Conservation (phyloP, 2,113 vertebrate species). For the Brachyhypopomus gauderio region DNA sequence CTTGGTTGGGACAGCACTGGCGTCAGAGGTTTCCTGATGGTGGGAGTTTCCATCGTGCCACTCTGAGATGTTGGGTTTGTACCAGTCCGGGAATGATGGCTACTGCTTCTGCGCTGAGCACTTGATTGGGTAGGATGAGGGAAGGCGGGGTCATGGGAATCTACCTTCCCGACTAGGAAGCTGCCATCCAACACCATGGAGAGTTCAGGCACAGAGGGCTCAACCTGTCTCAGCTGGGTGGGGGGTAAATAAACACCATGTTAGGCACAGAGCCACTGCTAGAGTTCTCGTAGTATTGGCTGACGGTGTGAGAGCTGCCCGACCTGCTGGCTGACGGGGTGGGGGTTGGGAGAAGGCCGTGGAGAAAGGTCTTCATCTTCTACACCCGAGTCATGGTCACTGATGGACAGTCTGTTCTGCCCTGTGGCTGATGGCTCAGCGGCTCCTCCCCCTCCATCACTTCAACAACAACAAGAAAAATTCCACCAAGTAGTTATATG, state of each 20-base stretch:
- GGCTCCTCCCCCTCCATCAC: not conserved
- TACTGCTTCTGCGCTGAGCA: constrained; percentile 41
- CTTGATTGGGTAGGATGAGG: constrained; percentile 49
- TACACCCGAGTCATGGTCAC: constrained; percentile 90
- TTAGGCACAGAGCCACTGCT: too few relatives aligned
- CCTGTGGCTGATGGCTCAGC: constrained; percentile 38
- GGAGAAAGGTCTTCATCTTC: constrained; percentile 95
- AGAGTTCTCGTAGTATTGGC: not conserved
- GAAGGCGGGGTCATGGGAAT: constrained; percentile 45
- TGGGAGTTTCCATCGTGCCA: constrained; percentile 53
- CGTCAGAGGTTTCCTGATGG: constrained; percentile 62
- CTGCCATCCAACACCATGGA: constrained; percentile 87
- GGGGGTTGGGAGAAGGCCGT: constrained; percentile 92
- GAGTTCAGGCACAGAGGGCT: constrained; percentile 94
- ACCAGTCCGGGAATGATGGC: constrained; percentile 33
- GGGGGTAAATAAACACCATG: not conserved
- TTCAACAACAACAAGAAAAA: not conserved
- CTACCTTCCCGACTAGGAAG: constrained; percentile 65
- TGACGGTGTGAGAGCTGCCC: not conserved
- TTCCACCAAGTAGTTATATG: not conserved
- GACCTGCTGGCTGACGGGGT: constrained; percentile 86
- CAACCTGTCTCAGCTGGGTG: constrained; percentile 73
- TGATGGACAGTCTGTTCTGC: constrained; percentile 72
- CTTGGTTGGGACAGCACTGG: constrained; percentile 47
- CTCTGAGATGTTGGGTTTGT: constrained; percentile 51